Evolutionary conservation across 1,140 invertebrate species (phyloP).

Genomic region (Antheraea pernyi): DNA sequence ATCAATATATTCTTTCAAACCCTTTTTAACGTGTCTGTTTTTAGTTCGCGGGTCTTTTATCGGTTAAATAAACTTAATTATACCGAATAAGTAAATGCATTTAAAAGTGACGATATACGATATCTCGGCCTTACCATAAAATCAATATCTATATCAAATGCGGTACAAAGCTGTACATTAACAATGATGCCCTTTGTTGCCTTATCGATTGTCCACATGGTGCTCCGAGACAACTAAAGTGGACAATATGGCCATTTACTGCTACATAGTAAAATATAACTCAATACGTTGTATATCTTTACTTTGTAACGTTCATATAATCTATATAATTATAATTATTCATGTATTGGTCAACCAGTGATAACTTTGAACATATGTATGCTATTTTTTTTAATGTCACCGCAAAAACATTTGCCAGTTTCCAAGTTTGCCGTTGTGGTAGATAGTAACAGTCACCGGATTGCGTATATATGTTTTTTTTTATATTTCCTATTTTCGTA

Average conservation of each 20-base stretch:
- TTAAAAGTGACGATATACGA: background rate
- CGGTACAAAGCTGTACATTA: background rate
- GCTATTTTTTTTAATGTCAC: no score
- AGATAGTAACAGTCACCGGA: no score
- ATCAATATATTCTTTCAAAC: no score
- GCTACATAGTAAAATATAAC: background rate
- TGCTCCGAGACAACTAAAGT: background rate
- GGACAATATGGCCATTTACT: slow-evolving; percentile 2
- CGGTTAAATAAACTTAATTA: no score
- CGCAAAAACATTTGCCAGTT: no score
- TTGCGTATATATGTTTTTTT: no score
- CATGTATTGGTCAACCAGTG: background rate
- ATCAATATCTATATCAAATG: slow-evolving; percentile 3
- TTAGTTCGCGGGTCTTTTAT: no score
- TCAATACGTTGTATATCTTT: background rate
- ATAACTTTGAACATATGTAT: no score
- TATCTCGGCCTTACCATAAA: background rate
- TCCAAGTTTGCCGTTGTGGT: no score
- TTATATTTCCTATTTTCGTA: no score
- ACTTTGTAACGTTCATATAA: background rate
- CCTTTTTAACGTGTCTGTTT: no score
- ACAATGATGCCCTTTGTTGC: slow-evolving; percentile 2
- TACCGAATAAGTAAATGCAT: background rate
- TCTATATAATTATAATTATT: background rate
- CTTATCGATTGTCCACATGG: background rate